phyloP scores from a whole-genome alignment of 2,888 invertebrate species.

The Cosmorhoe ocellata region DNA sequence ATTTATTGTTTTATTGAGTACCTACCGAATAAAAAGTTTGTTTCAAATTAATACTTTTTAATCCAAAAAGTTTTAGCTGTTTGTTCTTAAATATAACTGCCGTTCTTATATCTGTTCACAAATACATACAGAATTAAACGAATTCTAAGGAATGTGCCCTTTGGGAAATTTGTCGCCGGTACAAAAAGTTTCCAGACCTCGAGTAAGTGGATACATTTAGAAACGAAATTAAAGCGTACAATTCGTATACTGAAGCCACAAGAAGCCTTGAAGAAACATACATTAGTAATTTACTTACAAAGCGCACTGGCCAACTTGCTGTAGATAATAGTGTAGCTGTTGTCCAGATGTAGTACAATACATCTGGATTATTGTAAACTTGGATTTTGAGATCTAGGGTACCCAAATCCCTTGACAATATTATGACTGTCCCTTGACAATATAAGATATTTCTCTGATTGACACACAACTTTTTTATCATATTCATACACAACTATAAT shows the following conservation, averaged over 20 bases:
- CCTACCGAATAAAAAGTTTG: too few relatives aligned
- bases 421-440: too few relatives aligned
- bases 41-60: too few relatives aligned
- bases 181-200: slow-evolving; percentile 34
- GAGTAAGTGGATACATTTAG: slow-evolving; percentile 20
- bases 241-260: slow-evolving; percentile 5
- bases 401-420: too few relatives aligned
- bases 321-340: too few relatives aligned
- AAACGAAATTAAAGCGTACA: slow-evolving; percentile 16
- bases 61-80: neutral
- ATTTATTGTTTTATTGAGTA: too few relatives aligned
- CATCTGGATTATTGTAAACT: too few relatives aligned
- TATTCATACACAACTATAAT: too few relatives aligned
- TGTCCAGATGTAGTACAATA: too few relatives aligned
- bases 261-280: slow-evolving; percentile 7
- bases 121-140: slow-evolving; percentile 34
- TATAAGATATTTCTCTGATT: too few relatives aligned
- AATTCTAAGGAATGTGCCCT: slow-evolving; percentile 38
- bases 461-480: too few relatives aligned
- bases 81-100: slow-evolving; percentile 2
- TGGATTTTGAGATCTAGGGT: too few relatives aligned
- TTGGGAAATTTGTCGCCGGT: slow-evolving; percentile 44
- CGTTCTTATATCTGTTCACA: slow-evolving; percentile 11
- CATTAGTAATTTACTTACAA: slow-evolving; percentile 9
- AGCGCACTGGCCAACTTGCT: neutral